Evolutionary conservation across 2,113 vertebrate species (phyloP), one percentile per base, ranked within the genome.

Genomic region (Rhinolophus sinicus): DNA sequence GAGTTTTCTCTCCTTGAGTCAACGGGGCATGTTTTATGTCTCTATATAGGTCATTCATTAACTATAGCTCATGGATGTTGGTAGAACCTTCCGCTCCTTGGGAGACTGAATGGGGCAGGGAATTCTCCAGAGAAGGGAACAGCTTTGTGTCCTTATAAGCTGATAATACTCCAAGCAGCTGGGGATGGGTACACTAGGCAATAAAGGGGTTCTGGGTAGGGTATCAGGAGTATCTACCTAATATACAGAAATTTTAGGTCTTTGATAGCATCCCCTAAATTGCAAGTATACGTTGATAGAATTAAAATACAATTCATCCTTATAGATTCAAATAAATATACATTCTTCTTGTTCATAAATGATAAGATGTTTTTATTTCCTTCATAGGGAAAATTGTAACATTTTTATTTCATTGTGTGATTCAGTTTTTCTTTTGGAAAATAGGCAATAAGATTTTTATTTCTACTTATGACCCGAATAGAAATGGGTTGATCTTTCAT

Each of bases 11-110:
- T 58, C 8, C 12, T 47, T 52, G 54, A 21, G 30, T 11, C 7
- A 38, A 69, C 1, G 19, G 21, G 33, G n/a, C 14, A 3, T 24
- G 21, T 15, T 10, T 6, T 26, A 8, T 14, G n/a, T 7, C 40
- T 44, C 64, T 24, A 8, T 18, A 2, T 15, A 50, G 47, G 47
- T 50, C 47, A 13, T 28, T 81, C 24, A 26, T 35, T 33, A 19
- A 5, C 14, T 22, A 15, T 15, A n/a, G 10, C 14, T 65, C 26
- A 11, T 2, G 24, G 18, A 15, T 3, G 8, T 9, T n/a, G 22
- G 30, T 30, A 52, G 28, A 19, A 6, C 33, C 52, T 69, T 22
- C 62, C 2, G 18, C 3, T 81, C 19, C 12, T 19, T 24, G 33
- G 22, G 18, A 64, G 13, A 40, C 22, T 19, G 58, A 54, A 47